Percentiles rank a stretch among this genome's conserved stretches.
Evolutionary conservation across 2,113 vertebrate genomes (phyloP).

Genomic region (Corydoras maculifer): DNA sequence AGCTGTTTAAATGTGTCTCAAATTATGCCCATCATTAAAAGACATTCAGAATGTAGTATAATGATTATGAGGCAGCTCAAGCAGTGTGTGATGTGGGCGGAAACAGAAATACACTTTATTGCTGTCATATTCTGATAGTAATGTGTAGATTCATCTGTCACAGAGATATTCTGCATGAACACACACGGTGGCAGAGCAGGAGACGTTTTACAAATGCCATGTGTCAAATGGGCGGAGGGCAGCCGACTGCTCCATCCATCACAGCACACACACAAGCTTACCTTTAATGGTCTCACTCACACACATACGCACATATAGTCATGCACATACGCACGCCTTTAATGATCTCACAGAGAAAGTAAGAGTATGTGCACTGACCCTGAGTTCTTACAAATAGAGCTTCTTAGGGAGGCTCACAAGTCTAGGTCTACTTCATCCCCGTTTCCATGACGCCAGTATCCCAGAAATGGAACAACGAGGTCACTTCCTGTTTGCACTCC

Average conservation of each 20-base stretch:
- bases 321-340: conserved; percentile 52
- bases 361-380: background rate
- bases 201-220: conserved; percentile 93
- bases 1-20: too few species aligned
- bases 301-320: conserved; percentile 37
- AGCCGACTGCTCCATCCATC: conserved; percentile 94
- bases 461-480: conserved; percentile 54
- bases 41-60: too few species aligned
- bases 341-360: conserved; percentile 72
- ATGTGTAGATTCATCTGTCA: conserved; percentile 23
- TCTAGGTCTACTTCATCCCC: conserved; percentile 27
- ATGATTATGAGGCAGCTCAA: background rate
- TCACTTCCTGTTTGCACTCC: conserved; percentile 50
- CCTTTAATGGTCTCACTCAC: background rate
- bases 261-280: conserved; percentile 55
- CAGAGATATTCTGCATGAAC: conserved; percentile 9
- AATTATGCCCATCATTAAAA: too few species aligned
- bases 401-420: conserved; percentile 7
- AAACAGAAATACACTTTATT: background rate
- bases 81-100: background rate
- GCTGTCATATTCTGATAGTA: conserved; percentile 15
- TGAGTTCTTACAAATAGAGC: background rate
- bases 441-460: conserved; percentile 43
- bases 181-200: conserved; percentile 55
- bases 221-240: conserved; percentile 93